A percentile compares a stretch with the other conserved stretches of the same genome.
Conservation (phyloP, 2,797 vertebrate species). For the Coranthus polyacanthus region DNA sequence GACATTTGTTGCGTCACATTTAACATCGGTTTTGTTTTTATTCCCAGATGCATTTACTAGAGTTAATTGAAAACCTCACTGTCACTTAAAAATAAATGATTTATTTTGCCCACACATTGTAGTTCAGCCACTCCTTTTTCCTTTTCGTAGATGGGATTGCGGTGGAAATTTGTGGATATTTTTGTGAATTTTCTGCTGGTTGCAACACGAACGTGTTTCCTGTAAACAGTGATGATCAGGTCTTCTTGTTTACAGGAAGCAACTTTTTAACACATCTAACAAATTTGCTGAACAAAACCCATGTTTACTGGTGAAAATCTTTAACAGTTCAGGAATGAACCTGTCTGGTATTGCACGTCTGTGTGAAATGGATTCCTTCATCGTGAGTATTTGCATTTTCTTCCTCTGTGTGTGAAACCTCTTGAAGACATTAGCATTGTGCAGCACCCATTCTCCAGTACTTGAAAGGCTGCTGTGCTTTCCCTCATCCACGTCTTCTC, state of each 20-base stretch:
- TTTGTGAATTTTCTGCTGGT: background rate
- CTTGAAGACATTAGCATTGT: constrained; percentile 2
- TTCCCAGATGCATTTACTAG: no score
- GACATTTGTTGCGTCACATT: no score
- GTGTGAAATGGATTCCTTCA: constrained; percentile 6
- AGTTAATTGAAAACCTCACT: no score
- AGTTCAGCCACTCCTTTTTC: no score
- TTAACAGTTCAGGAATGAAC: background rate
- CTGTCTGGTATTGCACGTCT: background rate
- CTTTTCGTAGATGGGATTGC: no score
- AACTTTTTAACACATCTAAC: background rate
- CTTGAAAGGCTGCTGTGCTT: constrained; percentile 47
- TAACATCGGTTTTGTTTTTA: no score
- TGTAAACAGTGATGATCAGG: background rate
- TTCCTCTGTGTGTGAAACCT: constrained; percentile 10
- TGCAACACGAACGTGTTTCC: background rate
- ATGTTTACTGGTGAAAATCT: background rate
- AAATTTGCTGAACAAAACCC: background rate
- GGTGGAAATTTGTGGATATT: no score
- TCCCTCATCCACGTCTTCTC: constrained; percentile 22
- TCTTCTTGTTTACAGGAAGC: constrained; percentile 1
- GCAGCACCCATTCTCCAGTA: constrained; percentile 15
- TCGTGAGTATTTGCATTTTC: background rate
- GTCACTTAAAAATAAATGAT: no score
- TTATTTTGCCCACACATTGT: no score